phyloP scores from a whole-genome alignment of 2,113 vertebrate species.

The Craseonycteris thonglongyai region DNA sequence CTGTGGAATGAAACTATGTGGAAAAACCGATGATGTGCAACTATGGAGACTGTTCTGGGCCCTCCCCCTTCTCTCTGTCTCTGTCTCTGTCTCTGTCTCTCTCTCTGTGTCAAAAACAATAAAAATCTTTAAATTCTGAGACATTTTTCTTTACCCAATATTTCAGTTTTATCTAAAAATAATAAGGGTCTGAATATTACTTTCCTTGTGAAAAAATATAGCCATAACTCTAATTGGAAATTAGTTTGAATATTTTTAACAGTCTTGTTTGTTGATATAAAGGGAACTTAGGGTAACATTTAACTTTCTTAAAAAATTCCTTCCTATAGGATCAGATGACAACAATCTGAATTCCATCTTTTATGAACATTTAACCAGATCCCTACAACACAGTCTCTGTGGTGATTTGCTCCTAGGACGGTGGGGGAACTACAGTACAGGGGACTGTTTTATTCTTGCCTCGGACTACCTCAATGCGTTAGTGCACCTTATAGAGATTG shows the following conservation, averaged over 20 bases:
- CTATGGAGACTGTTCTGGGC: too few relatives aligned
- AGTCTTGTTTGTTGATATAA: background rate
- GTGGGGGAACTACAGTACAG: conserved; percentile 90
- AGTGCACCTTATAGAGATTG: conserved; percentile 92
- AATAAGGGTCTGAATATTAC: background rate
- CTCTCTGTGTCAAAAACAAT: too few relatives aligned
- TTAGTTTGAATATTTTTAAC: conserved; percentile 22
- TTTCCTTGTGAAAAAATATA: background rate
- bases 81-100: too few relatives aligned
- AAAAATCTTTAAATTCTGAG: background rate
- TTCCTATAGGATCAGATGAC: conserved; percentile 86
- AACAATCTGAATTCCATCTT: conserved; percentile 94
- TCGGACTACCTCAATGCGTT: conserved; percentile 94
- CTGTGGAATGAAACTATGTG: too few relatives aligned
- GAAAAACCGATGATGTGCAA: too few relatives aligned
- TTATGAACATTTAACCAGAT: conserved; percentile 92
- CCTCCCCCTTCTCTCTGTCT: too few relatives aligned
- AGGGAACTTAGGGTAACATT: background rate
- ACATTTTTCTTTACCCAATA: background rate
- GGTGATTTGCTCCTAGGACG: conserved; percentile 89
- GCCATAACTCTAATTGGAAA: background rate
- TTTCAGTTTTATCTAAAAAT: background rate
- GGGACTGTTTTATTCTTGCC: conserved; percentile 93
- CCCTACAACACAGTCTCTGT: conserved; percentile 90
- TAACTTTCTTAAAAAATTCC: conserved; percentile 9